A percentile compares a stretch with the other conserved stretches of the same genome.
Conservation (phyloP, 2,113 vertebrate genomes). For the Halcyon malimbica region DNA sequence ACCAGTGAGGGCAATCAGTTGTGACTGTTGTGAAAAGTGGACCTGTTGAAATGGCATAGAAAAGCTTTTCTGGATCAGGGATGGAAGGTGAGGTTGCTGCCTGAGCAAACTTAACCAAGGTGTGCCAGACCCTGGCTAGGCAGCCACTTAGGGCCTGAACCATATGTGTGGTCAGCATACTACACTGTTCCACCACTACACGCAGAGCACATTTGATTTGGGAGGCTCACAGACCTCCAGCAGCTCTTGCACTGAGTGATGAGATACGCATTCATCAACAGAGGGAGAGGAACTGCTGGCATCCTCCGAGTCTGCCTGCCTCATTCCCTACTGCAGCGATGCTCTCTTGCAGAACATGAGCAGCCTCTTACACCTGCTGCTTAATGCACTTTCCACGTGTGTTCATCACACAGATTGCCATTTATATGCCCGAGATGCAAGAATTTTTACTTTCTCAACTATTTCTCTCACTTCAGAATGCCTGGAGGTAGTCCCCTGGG, state of each 20-base stretch:
- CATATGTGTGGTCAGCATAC: fast-evolving
- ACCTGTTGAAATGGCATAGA: background rate
- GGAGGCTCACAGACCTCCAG: background rate
- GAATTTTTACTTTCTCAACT: background rate
- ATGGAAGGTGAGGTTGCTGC: background rate
- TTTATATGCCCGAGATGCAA: background rate
- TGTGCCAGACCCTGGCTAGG: background rate
- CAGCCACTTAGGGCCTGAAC: background rate
- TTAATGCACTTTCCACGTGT: background rate
- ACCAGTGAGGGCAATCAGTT: background rate
- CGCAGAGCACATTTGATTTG: background rate
- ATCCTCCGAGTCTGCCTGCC: background rate
- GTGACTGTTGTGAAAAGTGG: background rate
- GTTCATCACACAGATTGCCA: background rate
- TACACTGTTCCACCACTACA: background rate
- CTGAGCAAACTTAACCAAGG: background rate
- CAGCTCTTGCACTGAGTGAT: background rate
- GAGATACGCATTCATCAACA: background rate
- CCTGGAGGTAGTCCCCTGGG: background rate
- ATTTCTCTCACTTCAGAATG: background rate
- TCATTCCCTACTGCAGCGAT: background rate
- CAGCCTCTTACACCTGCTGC: background rate
- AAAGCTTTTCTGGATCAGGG: background rate
- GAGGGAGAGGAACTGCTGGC: background rate
- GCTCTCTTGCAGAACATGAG: background rate